Evolutionary conservation across 2,113 vertebrate genomes (phyloP), one percentile per base, ranked within the genome.

Genomic region (Eudyptes chrysolophus): DNA sequence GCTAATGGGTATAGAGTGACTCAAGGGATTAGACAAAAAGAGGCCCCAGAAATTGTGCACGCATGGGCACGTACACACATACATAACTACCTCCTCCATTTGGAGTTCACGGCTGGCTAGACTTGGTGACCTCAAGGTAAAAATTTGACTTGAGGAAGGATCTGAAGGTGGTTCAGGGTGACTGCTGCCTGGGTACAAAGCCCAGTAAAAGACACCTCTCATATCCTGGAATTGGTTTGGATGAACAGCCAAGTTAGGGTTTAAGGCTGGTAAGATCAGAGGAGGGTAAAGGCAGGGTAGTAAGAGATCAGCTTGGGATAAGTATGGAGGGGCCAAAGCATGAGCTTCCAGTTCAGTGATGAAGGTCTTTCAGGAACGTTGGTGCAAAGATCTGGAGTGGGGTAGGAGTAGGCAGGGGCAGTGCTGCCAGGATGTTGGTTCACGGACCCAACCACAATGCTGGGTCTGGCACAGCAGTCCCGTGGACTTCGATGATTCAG

Each of bases 391-490:
- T 57, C 48, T 22, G 30, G 57, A 70, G 46, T 4, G 36, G 26
- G 40, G 55, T n/a, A 91, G 77, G 51, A 76, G 36, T 10, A 44
- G n/a, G 40, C 18, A 40, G 46, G 21, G 44, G 17, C 48, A 69
- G 24, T 25, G 30, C 68, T 92, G 48, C 32, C n/a, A 29, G 46
- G 44, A 46, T 4, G 8, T 30, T 55, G 24, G 55, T 54, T 65
- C 65, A 69, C 3, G 10, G 38, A 55, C 19, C 30, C 24, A 54
- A 16, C 7, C 34, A 11, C 27, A 10, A 2, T 0, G 3, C 52
- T 58, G 65, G 27, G 18, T 32, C 80, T 84, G 64, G 57, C 44
- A 76, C 36, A 52, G 54, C 24, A 54, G 29, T 52, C 52, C 16
- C 5, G 0, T 13, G n/a, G 61, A 48, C 36, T 70, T 27, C 0